These are phyloP conservation scores for Pyrgus malvae DNA, from an alignment of 2,888 invertebrate genomes.

Conservation along the genomic window DNA sequence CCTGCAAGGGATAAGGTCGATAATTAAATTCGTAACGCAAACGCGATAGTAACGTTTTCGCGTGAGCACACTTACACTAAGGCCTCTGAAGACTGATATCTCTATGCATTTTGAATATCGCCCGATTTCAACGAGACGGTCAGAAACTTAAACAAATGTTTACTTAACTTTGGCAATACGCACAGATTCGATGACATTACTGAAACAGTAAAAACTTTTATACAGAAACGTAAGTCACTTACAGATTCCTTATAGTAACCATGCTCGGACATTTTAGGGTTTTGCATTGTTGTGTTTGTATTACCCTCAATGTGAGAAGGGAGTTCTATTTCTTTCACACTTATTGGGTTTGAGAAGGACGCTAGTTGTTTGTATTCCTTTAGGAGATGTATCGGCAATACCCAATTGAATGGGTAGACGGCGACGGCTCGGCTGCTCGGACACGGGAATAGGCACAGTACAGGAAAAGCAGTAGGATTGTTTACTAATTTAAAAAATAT, in stretches of 20 bases:
- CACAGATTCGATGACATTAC: no score
- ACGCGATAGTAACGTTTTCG: no score
- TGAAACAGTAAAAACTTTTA: neutral
- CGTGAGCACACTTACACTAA: no score
- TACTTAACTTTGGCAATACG: no score
- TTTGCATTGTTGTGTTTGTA: conserved; percentile 11
- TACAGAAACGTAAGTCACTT: neutral
- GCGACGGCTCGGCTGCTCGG: conserved; percentile 44
- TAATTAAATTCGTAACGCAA: no score
- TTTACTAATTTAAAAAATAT: no score
- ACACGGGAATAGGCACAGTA: conserved; percentile 29
- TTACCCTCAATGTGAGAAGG: conserved; percentile 28
- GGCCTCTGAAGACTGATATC: no score
- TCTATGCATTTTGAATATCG: no score
- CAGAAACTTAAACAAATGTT: no score
- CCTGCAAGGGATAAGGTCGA: no score
- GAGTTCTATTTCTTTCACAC: conserved; percentile 37
- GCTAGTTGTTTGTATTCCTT: conserved; percentile 34
- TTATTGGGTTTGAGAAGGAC: conserved; percentile 33
- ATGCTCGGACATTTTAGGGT: conserved; percentile 2
- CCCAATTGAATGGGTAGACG: conserved; percentile 33
- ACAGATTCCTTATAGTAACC: neutral
- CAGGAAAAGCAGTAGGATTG: conserved; percentile 1
- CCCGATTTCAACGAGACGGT: no score
- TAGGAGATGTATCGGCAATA: conserved; percentile 37